Conservation (phyloP, 2,888 invertebrate species). For the Cryptophagus acutangulus region DNA sequence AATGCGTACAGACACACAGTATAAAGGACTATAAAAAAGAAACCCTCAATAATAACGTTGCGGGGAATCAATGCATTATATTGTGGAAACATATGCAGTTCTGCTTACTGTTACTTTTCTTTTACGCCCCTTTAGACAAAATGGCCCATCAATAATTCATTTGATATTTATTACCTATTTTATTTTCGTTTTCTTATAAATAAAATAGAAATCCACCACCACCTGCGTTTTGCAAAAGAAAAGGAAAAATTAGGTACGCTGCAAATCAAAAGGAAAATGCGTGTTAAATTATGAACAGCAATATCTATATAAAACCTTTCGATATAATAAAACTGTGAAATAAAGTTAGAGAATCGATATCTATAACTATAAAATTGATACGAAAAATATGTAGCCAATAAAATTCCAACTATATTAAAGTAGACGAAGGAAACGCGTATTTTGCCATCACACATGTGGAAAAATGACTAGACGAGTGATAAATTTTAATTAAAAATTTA, state of each 20-base stretch:
- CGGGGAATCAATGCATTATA: too few species aligned
- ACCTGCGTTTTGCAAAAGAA: not conserved
- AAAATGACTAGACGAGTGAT: too few species aligned
- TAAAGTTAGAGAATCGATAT: constrained; percentile 22
- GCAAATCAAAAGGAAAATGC: constrained; percentile 1
- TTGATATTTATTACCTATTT: constrained; percentile 32
- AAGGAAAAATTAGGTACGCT: not conserved
- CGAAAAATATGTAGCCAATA: constrained; percentile 23
- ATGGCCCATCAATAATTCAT: constrained; percentile 38
- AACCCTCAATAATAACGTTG: too few species aligned
- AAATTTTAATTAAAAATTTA: too few species aligned
- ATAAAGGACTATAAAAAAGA: too few species aligned
- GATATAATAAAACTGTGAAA: constrained; percentile 17
- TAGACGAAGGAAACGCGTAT: too few species aligned
- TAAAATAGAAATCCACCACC: not conserved
- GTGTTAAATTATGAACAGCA: constrained; percentile 1
- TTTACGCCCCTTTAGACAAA: constrained; percentile 33
- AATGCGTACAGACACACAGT: too few species aligned
- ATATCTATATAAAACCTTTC: constrained; percentile 3
- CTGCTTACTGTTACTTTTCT: constrained; percentile 25
- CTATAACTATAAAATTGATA: constrained; percentile 25
- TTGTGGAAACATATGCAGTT: too few species aligned
- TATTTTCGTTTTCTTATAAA: constrained; percentile 11
- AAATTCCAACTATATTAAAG: constrained; percentile 21
- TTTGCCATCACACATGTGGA: too few species aligned